Percentiles rank a stretch among this genome's conserved stretches.
Conservation (phyloP, 2,888 invertebrate species). For the Apomyelois bistriatella region DNA sequence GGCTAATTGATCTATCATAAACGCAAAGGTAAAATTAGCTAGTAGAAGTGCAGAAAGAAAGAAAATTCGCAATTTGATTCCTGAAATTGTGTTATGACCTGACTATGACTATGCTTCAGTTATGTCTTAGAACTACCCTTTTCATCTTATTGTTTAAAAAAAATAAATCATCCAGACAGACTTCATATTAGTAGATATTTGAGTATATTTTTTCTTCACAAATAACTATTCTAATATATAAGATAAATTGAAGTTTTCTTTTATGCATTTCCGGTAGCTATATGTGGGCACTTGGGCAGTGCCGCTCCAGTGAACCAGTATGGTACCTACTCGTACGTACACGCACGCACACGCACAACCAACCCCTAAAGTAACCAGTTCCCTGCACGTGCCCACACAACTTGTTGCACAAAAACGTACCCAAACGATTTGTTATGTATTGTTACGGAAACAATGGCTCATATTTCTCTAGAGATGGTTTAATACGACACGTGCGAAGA, state of each 20-base stretch:
- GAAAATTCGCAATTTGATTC: no score
- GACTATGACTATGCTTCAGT: no score
- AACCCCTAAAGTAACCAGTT: slow-evolving; percentile 17
- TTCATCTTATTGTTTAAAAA: no score
- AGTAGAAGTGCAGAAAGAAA: no score
- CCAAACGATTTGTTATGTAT: slow-evolving; percentile 30
- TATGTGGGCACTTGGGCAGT: no score
- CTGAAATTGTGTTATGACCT: no score
- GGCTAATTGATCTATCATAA: no score
- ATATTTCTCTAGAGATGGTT: slow-evolving; percentile 8
- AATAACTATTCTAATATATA: background rate
- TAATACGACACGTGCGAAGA: slow-evolving; percentile 1
- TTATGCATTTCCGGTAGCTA: slow-evolving; percentile 19
- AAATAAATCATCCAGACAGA: no score
- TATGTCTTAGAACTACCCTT: no score
- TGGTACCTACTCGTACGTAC: slow-evolving; percentile 13
- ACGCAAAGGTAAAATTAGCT: no score
- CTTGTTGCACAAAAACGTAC: slow-evolving; percentile 34
- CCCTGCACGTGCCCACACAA: slow-evolving; percentile 36
- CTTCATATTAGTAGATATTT: no score
- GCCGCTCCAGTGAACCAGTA: slow-evolving; percentile 16
- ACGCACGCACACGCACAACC: slow-evolving; percentile 11
- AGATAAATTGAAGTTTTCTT: background rate
- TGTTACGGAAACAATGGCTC: slow-evolving; percentile 40
- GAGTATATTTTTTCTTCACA: no score